Conservation (phyloP, 2,888 invertebrate species). For the Leptinotarsa tumamoca region DNA sequence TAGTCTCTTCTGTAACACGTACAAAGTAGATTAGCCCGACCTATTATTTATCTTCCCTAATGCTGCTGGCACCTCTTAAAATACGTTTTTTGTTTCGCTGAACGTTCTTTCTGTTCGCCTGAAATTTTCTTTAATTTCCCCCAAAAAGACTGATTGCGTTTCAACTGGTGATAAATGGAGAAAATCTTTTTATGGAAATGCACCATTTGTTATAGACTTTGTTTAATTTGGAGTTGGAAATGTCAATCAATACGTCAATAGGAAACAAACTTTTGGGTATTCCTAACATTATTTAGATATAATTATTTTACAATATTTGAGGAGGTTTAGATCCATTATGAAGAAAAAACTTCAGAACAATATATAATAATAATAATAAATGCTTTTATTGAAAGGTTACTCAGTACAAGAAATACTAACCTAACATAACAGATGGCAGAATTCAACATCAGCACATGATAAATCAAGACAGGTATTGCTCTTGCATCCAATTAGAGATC, state of each 20-base stretch:
- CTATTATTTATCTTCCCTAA: conserved; percentile 53
- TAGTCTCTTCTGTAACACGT: conserved; percentile 46
- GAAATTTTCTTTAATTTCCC: conserved; percentile 57
- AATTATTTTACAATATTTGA: not conserved
- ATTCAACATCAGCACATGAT: too few relatives aligned
- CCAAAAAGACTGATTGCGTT: conserved; percentile 50
- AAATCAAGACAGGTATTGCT: too few relatives aligned
- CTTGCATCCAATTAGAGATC: too few relatives aligned
- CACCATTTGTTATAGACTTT: conserved; percentile 23
- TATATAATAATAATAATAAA: too few relatives aligned
- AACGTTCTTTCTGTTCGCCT: conserved; percentile 41
- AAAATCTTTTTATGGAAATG: conserved; percentile 35
- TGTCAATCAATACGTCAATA: not conserved
- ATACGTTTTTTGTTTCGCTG: conserved; percentile 41
- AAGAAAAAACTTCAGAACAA: too few relatives aligned
- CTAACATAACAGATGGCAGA: too few relatives aligned
- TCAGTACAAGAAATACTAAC: too few relatives aligned
- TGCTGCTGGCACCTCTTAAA: conserved; percentile 46
- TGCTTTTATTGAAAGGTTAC: too few relatives aligned
- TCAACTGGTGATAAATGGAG: conserved; percentile 37
- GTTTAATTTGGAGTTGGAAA: not conserved
- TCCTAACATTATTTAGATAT: too few relatives aligned
- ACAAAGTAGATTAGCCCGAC: conserved; percentile 52
- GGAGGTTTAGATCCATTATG: too few relatives aligned
- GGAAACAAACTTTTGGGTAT: not conserved